Conservation (phyloP, 2,888 invertebrate genomes). For the Drosophila putrida region DNA sequence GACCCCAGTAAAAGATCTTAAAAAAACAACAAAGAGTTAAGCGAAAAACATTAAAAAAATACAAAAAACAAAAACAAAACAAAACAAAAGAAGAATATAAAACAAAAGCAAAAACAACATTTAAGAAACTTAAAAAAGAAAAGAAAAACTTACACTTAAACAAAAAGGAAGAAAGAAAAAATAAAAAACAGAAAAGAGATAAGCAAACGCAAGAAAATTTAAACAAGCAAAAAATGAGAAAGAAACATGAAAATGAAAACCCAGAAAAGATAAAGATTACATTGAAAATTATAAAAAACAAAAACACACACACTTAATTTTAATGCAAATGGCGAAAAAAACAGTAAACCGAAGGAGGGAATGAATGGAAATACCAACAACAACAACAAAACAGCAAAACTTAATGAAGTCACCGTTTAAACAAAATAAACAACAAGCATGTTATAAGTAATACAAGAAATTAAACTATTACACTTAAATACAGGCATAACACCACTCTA, state of each 20-base stretch:
- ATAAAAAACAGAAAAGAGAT: constrained; percentile 33
- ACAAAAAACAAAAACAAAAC: constrained; percentile 45
- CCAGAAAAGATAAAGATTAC: constrained; percentile 62
- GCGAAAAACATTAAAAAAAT: constrained; percentile 58
- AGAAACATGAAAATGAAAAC: constrained; percentile 37
- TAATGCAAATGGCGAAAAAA: constrained; percentile 66
- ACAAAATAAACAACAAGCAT: constrained; percentile 61
- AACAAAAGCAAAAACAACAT: constrained; percentile 66
- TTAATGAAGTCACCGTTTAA: constrained; percentile 82
- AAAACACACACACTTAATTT: constrained; percentile 62
- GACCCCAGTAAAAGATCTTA: constrained; percentile 84
- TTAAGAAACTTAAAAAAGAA: constrained; percentile 78
- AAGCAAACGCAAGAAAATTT: constrained; percentile 65
- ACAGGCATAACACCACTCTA: constrained; percentile 51
- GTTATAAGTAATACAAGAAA: constrained; percentile 58
- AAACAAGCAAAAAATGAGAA: constrained; percentile 68
- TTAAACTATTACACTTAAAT: constrained; percentile 70
- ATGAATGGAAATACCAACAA: constrained; percentile 55
- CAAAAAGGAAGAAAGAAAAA: constrained; percentile 31
- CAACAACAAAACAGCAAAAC: constrained; percentile 73
- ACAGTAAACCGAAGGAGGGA: constrained; percentile 60
- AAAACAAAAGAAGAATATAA: constrained; percentile 66
- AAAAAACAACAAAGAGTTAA: constrained; percentile 74
- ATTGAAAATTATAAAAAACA: constrained; percentile 57
- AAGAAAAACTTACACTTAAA: constrained; percentile 75